Base-by-base conservation (phyloP, 2,113 vertebrate species). In the Elephas maximus region DNA sequence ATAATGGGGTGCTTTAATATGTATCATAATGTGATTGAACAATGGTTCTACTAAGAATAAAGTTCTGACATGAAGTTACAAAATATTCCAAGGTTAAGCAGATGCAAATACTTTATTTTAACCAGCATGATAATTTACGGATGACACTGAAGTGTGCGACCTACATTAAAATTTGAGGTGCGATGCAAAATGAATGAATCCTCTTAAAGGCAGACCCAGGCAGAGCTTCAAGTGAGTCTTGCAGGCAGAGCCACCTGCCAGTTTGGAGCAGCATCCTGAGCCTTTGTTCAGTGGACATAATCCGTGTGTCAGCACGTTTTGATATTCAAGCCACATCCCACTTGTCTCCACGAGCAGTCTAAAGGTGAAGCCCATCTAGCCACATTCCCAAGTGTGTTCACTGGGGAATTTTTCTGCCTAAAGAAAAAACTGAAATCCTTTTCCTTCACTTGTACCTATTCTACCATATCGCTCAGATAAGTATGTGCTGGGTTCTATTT, bases 401-500 rank as follows among this genome's bases (percentile, higher is more conserved):
- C 51, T 28, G 69, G 33, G 65, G 74, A 73, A 67, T 41, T n/a
- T 82, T 74, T 41, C 21, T 48, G 28, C 71, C 81, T 53, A 11
- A 90, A 92, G 71, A 84, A 84, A 90, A 87, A 53, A 6, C 8
- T 73, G 37, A 84, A 88, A 60, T 79, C 63, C 15, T 74, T 33
- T 81, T 15, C 51, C 60, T 91, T 81, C 24, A 30, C 53, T 73
- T 37, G 17, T 37, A 73, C 73, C 18, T 6, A 5, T 30, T 41
- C 33, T 62, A 79, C 17, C 62, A 67, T 1, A 87, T 93, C 45
- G 20, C 20, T 65, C 53, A 33, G 44, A 57, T 0, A 4, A 80
- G 11, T 51, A 81, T 74, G 41, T 11, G 0, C 62, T 15, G 41
- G 69, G 95, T 97, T 97, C 93, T 96, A 17, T 83, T 97, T 85